Evolutionary conservation across 2,797 vertebrate genomes (phyloP), one percentile per base, ranked within the genome.

Genomic region (Cynopterus sphinx): DNA sequence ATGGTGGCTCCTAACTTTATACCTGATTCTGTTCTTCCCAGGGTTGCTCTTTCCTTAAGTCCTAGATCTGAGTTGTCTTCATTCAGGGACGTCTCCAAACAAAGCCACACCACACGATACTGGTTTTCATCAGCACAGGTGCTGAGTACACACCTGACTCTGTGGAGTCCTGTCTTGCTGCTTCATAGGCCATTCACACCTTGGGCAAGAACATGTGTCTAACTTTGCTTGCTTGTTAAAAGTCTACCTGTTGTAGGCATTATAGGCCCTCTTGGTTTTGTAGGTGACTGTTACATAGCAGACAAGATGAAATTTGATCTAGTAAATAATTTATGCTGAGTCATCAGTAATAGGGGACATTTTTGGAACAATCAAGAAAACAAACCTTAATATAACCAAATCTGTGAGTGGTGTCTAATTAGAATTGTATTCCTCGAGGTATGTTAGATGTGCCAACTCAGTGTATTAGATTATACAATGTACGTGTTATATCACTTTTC

Each of bases 401-500:
- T 46, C 26, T 82, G 0, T 13, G 28, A 43, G 0, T n/a, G 84
- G 31, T 78, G 57, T n/a, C 49, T 46, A 57, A 73, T 49, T 39
- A 67, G 21, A 70, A 17, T 12, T 51, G 16, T 9, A 33, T 75
- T 53, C 24, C 36, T 65, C 11, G 2, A 46, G 31, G 19, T 24
- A 36, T 28, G 17, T n/a, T 33, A 63, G 43, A 36, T 84, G 24
- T 33, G 7, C 21, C 26, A 53, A 88, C n/a, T 78, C 26, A 65
- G 13, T 39, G 21, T 36, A 49, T 55, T 71, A 82, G 73, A 71
- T 9, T 83, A 43, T 63, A 75, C 73, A 51, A 51, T 33, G 46
- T 31, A 36, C 41, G 51, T 24, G 8, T 91, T 95, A 92, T 81
- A 39, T 87, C n/a, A 93, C 71, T 96, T 78, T 16, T 51, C 28